Conservation (phyloP, 2,888 invertebrate genomes). For the Aphrophora alni region DNA sequence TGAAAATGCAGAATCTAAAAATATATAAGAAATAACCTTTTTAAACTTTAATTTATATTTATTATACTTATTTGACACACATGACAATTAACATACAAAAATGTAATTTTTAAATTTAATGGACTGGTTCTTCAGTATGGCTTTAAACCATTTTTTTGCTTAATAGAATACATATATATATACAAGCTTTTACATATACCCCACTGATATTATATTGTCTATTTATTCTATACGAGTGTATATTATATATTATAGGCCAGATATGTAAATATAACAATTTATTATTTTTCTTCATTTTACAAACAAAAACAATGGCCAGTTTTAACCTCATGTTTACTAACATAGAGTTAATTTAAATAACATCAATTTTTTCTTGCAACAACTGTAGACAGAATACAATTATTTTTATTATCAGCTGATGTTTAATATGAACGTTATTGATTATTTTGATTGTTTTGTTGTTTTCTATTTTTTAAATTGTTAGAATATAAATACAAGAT, state of each 20-base stretch:
- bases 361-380: too few species aligned
- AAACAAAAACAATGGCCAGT: neutral
- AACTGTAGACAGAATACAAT: too few species aligned
- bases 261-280: slow-evolving; percentile 38
- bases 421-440: too few species aligned
- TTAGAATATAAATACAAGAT: too few species aligned
- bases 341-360: neutral
- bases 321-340: neutral
- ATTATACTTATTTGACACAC: slow-evolving; percentile 30
- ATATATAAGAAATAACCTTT: too few species aligned
- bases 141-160: neutral
- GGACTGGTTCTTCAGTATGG: slow-evolving; percentile 26
- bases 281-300: neutral
- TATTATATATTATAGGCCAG: slow-evolving; percentile 37
- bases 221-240: slow-evolving; percentile 15
- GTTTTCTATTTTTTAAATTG: too few species aligned
- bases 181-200: slow-evolving; percentile 38
- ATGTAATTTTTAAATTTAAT: slow-evolving; percentile 32
- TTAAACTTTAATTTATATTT: neutral
- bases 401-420: too few species aligned
- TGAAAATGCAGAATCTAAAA: too few species aligned
- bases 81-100: slow-evolving; percentile 38
- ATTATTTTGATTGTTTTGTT: too few species aligned
- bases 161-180: slow-evolving; percentile 18
- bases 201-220: slow-evolving; percentile 34